phyloP scores from a whole-genome alignment of 2,113 vertebrate species.

The Brachypteracias leptosomus region DNA sequence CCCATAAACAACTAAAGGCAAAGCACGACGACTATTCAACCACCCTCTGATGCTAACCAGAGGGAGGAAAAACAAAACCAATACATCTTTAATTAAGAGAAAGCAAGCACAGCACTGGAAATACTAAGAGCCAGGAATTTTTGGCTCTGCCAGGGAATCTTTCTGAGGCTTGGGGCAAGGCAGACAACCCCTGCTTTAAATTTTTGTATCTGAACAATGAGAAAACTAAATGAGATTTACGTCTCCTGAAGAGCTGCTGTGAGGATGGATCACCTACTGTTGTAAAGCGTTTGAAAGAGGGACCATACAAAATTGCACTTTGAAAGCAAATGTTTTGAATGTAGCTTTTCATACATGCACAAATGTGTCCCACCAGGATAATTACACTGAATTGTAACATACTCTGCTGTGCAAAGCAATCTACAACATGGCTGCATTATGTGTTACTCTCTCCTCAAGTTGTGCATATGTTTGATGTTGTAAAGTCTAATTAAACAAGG shows the following conservation, averaged over 20 bases:
- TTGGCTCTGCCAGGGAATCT: not conserved
- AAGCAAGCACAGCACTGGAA: not conserved
- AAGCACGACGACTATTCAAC: not conserved
- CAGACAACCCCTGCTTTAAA: not conserved
- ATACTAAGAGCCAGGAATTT: not conserved
- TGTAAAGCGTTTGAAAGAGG: not conserved
- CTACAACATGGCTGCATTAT: not conserved
- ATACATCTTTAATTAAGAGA: not conserved
- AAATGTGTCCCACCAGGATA: not conserved
- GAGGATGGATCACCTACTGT: not conserved
- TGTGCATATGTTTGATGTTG: not conserved
- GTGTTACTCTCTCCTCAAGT: not conserved
- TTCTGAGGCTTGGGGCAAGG: not conserved
- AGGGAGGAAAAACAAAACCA: not conserved
- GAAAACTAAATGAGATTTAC: not conserved
- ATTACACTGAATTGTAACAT: not conserved
- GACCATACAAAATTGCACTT: not conserved
- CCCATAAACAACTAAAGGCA: not conserved
- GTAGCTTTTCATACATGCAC: not conserved
- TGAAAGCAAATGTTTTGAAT: not conserved
- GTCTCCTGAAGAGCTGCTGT: not conserved
- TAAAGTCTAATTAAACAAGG: constrained; percentile 8
- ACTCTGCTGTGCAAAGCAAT: not conserved
- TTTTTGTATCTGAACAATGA: not conserved
- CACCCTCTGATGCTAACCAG: not conserved